Base-by-base conservation (phyloP, 2,888 invertebrate species). In the Gandaritis pyraliata region DNA sequence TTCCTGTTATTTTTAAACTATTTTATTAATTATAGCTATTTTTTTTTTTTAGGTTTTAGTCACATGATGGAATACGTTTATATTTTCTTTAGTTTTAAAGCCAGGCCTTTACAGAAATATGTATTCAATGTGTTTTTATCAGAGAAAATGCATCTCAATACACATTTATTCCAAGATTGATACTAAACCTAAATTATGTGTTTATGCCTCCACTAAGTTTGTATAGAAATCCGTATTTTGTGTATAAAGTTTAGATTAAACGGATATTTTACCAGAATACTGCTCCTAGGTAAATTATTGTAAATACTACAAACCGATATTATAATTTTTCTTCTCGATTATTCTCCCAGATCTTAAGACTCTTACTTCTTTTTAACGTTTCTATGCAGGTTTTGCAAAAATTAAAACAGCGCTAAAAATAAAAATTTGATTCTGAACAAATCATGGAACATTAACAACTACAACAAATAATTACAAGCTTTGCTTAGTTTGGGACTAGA, bases 201-300 rank as follows among this genome's bases (percentile, higher is more conserved):
- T 71, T 74, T 46, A 72, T 70, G 69, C 49, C 49, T 71, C 74
- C 69, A 72, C 64, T 80, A 81, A n/a, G n/a, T n/a, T n/a, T 83
- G 84, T 86, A 85, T 81, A 86, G 73, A 83, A 72, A 73, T 73
- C 72, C 72, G 72, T 86, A 82, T 84, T 84, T 83, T 87, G 86
- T 87, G 86, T 87, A 85, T 83, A 80, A 13, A 80, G 74, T 64
- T 67, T 75, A 74, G 69, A 80, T 81, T 76, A 73, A 43, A 16
- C 15, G 41, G 2, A 11, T 43, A 16, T 43, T 10, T 43, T 16
- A 5, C 15, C 6, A 13, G 13, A 41, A 41, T 15, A 16, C 43
- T 64, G 64, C 60, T 61, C 36, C 49, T 56, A 16, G 13, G 13
- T 41, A 15, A 33, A 16, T 41, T 41, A 41, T 41, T 43, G 43